Evolutionary conservation across 2,888 invertebrate genomes (phyloP).

Genomic region (Sepiola atlantica): DNA sequence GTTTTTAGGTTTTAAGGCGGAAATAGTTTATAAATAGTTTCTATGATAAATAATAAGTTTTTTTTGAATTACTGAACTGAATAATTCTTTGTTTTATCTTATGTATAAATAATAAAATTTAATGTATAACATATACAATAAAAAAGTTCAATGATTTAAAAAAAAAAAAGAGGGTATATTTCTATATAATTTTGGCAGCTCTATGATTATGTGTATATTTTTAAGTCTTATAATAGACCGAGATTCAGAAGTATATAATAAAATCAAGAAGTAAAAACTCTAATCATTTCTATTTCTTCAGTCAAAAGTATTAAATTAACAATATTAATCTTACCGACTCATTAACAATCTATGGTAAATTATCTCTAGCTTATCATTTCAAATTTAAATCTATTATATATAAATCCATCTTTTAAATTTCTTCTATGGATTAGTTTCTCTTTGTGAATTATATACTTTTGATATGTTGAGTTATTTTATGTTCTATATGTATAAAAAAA

Average conservation of each 20-base stretch:
- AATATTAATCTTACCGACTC: neutral
- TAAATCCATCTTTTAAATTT: no score
- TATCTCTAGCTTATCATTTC: no score
- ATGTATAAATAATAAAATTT: neutral
- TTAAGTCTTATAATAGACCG: neutral
- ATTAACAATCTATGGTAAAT: neutral
- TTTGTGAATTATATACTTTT: no score
- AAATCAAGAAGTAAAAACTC: no score
- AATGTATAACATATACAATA: neutral
- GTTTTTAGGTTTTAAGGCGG: neutral
- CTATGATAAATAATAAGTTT: neutral
- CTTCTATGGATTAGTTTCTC: no score
- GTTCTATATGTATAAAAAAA: no score
- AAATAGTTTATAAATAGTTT: neutral
- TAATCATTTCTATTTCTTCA: neutral
- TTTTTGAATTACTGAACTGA: neutral
- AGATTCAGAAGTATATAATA: neutral
- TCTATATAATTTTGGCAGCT: neutral
- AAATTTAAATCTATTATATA: no score
- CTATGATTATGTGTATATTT: neutral
- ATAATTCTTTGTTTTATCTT: neutral
- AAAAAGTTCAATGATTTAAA: neutral
- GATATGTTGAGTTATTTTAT: no score
- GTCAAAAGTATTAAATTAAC: neutral
- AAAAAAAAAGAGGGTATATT: neutral